A percentile compares a stretch with the other conserved stretches of the same genome.
These are phyloP conservation scores for Phrynosoma blainvillii DNA, from an alignment of 2,113 vertebrate species.

Conservation along the genomic window DNA sequence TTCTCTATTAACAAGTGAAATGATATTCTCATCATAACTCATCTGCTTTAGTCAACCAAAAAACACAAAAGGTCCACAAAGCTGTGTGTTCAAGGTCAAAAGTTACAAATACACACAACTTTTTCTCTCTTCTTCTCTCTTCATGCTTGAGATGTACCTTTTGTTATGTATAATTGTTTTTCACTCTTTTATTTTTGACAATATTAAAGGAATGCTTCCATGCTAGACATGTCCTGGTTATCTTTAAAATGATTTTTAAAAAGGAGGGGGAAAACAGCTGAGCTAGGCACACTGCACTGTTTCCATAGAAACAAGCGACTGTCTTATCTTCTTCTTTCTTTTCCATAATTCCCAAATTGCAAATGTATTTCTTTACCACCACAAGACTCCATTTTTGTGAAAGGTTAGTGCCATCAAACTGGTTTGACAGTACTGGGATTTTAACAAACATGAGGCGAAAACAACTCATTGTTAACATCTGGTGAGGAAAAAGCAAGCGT, in stretches of 20 bases:
- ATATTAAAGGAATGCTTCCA: conserved; percentile 43
- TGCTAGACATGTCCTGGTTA: conserved; percentile 49
- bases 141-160: conserved; percentile 17
- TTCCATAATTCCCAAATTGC: conserved; percentile 47
- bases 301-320: conserved; percentile 66
- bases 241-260: conserved; percentile 56
- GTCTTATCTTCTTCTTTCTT: conserved; percentile 42
- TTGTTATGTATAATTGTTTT: conserved; percentile 41
- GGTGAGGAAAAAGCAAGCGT: not conserved
- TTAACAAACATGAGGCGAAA: conserved; percentile 46
- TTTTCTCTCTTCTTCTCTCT: not conserved
- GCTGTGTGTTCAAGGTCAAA: conserved; percentile 15
- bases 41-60: not conserved
- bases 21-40: no score
- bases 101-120: not conserved
- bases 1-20: no score
- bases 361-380: conserved; percentile 34
- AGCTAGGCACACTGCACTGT: conserved; percentile 51
- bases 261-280: conserved; percentile 51
- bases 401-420: conserved; percentile 35
- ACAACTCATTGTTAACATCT: conserved; percentile 47
- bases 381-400: conserved; percentile 14
- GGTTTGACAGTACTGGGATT: conserved; percentile 12
- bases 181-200: conserved; percentile 49
- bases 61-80: conserved; percentile 2